These are phyloP conservation scores for Phania funesta DNA, from an alignment of 2,888 invertebrate species.

Conservation along the genomic window DNA sequence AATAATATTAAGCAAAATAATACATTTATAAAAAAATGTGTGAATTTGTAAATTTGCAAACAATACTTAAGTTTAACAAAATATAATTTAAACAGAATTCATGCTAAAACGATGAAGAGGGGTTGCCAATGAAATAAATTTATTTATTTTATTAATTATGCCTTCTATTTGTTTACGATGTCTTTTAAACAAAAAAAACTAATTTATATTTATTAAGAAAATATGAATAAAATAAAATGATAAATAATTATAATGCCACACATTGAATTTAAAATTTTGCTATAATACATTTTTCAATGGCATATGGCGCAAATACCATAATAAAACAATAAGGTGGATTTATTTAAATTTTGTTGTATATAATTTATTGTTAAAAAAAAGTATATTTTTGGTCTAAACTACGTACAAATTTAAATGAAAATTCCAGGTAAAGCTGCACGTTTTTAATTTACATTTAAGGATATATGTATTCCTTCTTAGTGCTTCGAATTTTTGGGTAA, in stretches of 20 bases:
- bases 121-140: not conserved
- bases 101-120: constrained; percentile 37
- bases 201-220: too few species aligned
- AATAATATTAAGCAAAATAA: constrained; percentile 48
- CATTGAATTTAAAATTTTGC: constrained; percentile 53
- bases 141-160: not conserved
- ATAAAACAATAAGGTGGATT: constrained; percentile 29
- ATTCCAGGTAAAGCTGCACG: constrained; percentile 61
- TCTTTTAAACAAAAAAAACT: constrained; percentile 34
- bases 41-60: constrained; percentile 36
- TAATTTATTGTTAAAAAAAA: constrained; percentile 51
- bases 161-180: constrained; percentile 25
- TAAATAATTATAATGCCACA: constrained; percentile 52
- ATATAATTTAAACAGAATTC: constrained; percentile 46
- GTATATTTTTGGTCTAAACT: constrained; percentile 66
- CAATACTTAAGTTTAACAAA: constrained; percentile 45
- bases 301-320: constrained; percentile 2
- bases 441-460: not conserved
- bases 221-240: constrained; percentile 12
- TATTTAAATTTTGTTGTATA: constrained; percentile 36
- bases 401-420: constrained; percentile 59
- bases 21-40: constrained; percentile 50
- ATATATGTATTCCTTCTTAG: not conserved
- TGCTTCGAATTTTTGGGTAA: constrained; percentile 22
- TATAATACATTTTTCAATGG: constrained; percentile 55